Evolutionary conservation across 2,888 invertebrate genomes (phyloP).

Genomic region (Amorpha juglandis): DNA sequence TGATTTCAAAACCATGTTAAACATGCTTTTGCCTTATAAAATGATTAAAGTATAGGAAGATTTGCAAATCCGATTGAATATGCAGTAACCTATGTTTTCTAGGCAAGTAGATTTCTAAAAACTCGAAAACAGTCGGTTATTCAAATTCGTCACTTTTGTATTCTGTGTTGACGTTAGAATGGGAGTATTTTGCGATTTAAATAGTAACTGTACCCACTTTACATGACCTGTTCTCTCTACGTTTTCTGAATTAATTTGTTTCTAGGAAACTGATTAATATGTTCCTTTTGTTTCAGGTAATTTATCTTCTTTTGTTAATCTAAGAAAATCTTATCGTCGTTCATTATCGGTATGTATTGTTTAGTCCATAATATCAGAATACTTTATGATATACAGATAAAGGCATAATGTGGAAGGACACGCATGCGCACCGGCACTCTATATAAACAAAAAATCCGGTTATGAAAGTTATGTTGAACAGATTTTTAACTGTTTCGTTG

Average conservation of each 20-base stretch:
- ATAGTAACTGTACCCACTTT: conserved; percentile 61
- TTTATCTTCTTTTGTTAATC: conserved; percentile 25
- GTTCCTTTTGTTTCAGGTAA: conserved; percentile 58
- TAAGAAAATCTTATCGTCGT: not conserved
- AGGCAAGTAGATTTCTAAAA: conserved; percentile 21
- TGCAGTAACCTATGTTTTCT: conserved; percentile 15
- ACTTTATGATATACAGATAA: conserved; percentile 9
- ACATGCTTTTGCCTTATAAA: conserved; percentile 1
- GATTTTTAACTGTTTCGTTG: conserved; percentile 48
- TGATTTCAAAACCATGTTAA: conserved; percentile 8
- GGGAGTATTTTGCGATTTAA: conserved; percentile 59
- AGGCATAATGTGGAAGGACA: conserved; percentile 20
- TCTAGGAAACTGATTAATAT: conserved; percentile 38
- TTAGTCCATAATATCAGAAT: too few species aligned
- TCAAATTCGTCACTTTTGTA: conserved; percentile 56
- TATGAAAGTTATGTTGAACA: conserved; percentile 39
- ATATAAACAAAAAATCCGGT: conserved; percentile 39
- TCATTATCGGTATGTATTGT: not conserved
- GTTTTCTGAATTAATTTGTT: conserved; percentile 60
- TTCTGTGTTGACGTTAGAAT: conserved; percentile 47
- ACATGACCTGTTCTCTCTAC: conserved; percentile 55
- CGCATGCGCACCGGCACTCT: conserved; percentile 21
- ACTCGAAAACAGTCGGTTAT: conserved; percentile 30
- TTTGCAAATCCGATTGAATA: not conserved
- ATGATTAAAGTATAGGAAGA: not conserved